Evolutionary conservation across 2,797 vertebrate species (phyloP), one percentile per base, ranked within the genome.

Genomic region (Halcyon leucocephala): DNA sequence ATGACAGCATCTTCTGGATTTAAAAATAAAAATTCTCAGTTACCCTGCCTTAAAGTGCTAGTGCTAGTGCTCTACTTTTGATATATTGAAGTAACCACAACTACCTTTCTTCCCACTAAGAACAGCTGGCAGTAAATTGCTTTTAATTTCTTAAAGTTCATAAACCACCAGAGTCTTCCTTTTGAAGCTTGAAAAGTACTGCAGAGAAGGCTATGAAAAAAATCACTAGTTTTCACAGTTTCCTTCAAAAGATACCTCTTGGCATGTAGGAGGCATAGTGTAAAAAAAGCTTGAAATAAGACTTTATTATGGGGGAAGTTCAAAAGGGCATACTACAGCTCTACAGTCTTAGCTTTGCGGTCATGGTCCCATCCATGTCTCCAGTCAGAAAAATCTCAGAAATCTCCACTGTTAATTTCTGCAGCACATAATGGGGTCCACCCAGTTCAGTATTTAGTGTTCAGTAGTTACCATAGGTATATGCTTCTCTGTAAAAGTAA

Each of bases 211-310:
- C 14, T 39, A 44, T 35, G 41, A 54, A 65, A 44, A 48, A 19
- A n/a, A 4, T 31, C 1, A 51, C 18, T 54, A 5, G 4, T 79
- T 94, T 85, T 58, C 26, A 52, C 21, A 29, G 4, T 60, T 55
- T 5, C 39, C 2, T 58, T 83, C 17, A 58, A 58, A 91, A 65
- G 25, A 69, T 24, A 39, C 6, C n/a, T 70, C 33, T 37, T 70
- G 14, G 11, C 3, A 4, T 44, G 12, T 12, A 54, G 14, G 12
- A 49, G 1, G 3, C 42, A 26, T 0, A 39, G 7, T n/a, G 14
- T 26, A 61, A 86, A 83, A 39, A 76, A 79, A 17, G 10, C 52
- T 55, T 70, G n/a, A 74, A 81, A 64, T 2, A 35, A 60, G n/a
- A 37, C 26, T 64, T 82, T 14, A 2, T 54, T 66, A 7, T 26